Evolutionary conservation across 2,797 vertebrate genomes (phyloP), one percentile per base, ranked within the genome.

Genomic region (Pangasius djambal): DNA sequence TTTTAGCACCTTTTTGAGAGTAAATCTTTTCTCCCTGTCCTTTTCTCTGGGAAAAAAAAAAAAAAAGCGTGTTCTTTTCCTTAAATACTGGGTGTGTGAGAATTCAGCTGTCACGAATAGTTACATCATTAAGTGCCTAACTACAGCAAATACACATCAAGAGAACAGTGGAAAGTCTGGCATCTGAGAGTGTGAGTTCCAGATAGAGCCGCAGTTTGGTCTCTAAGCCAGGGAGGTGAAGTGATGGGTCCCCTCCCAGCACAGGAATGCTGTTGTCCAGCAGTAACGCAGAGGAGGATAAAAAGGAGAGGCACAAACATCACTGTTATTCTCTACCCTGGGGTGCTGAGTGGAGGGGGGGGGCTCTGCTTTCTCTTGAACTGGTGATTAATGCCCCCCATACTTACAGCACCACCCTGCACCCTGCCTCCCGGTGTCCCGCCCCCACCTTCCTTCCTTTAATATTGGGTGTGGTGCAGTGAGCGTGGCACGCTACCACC

Each of bases 381-480:
- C 95, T 92, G 90, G 95, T 97, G 95, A 96, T 96, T 96, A 96
- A 96, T 95, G 91, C 92, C 92, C 89, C 92, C 92, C 93, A 59
- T 77, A 89, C 90, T 88, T 88, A 90, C 78, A 78, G 50, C 86
- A 78, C 92, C 92, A 88, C 93, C 91, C 92, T 86, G 92, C 92
- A 87, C 93, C 91, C 92, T 88, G 93, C 93, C 94, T 86, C 16
- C 34, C 78, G 61, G 61, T 87, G 37, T 90, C 88, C 88, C 84
- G 16, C 89, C 90, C 86, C 87, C 91, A 52, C 87, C 79, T 85
- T 90, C 87, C 85, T 87, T 77, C 55, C 44, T 78, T 89, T 72
- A 87, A 83, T 88, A 79, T 69, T 91, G 92, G 94, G 94, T 12
- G 94, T 92, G 93, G 93, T 86, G 88, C 55, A 0, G 59, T 59